Conservation (phyloP, 2,888 invertebrate species). For the Ennomos fuscantarius region DNA sequence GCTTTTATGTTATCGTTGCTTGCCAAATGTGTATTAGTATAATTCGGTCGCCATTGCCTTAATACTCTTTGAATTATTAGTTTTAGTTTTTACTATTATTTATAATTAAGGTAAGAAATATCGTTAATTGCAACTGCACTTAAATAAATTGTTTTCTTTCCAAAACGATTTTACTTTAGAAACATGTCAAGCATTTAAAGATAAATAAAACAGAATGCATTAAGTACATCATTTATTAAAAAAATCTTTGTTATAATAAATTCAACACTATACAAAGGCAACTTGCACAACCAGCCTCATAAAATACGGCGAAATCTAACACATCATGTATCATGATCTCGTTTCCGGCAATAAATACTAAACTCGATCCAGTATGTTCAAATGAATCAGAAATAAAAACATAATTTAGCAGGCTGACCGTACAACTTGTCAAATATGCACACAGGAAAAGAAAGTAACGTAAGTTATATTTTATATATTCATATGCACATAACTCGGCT, state of each 20-base stretch:
- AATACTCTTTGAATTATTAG: conserved; percentile 7
- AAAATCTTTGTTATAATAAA: conserved; percentile 84
- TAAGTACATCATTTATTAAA: conserved; percentile 83
- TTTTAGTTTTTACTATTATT: too few species aligned
- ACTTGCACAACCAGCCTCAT: conserved; percentile 64
- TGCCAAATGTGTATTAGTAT: conserved; percentile 12
- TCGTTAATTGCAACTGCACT: conserved; percentile 7
- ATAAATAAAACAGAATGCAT: conserved; percentile 73
- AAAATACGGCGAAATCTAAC: conserved; percentile 50
- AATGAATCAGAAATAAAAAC: conserved; percentile 8
- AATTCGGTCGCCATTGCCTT: conserved; percentile 9
- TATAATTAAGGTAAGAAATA: too few species aligned
- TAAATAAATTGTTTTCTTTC: conserved; percentile 19
- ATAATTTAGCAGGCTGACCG: conserved; percentile 30
- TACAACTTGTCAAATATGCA: conserved; percentile 30
- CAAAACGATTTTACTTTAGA: background rate
- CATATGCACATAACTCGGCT: conserved; percentile 29
- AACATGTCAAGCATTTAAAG: background rate
- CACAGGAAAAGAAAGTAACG: conserved; percentile 41
- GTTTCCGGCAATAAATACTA: conserved; percentile 17
- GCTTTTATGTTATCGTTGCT: conserved; percentile 10
- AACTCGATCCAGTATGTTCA: background rate
- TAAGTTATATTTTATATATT: conserved; percentile 42
- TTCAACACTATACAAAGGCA: conserved; percentile 79
- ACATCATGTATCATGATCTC: conserved; percentile 27